These are phyloP conservation scores for Dilophus febrilis DNA, from an alignment of 2,888 invertebrate species.

Conservation along the genomic window DNA sequence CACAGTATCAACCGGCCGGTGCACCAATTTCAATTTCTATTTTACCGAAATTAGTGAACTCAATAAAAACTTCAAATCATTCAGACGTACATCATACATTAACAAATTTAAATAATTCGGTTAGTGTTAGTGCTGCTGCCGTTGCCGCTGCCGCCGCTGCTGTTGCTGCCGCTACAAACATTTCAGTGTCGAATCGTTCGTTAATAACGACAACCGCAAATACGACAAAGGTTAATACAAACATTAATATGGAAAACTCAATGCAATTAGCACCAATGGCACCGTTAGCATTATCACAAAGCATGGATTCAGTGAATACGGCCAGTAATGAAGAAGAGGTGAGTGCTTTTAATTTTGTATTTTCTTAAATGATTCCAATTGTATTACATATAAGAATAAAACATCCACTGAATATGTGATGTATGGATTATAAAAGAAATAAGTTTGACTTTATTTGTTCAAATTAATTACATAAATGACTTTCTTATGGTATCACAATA, in stretches of 20 bases:
- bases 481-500: no score
- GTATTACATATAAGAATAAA: no score
- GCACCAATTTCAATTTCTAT: background rate
- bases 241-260: conserved; percentile 26
- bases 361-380: no score
- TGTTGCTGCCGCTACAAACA: conserved; percentile 24
- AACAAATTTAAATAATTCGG: conserved; percentile 9
- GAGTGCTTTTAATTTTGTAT: no score
- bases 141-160: conserved; percentile 18
- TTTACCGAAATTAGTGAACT: background rate
- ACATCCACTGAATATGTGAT: no score
- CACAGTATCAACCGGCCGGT: conserved; percentile 9
- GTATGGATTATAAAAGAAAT: no score
- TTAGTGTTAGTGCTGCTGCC: no score
- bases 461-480: no score
- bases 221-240: conserved; percentile 14
- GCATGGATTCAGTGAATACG: conserved; percentile 96
- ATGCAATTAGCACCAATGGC: conserved; percentile 47
- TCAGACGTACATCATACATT: conserved; percentile 4
- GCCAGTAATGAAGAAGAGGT: conserved; percentile 96
- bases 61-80: conserved; percentile 8
- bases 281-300: conserved; percentile 66
- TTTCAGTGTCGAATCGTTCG: no score
- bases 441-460: no score
- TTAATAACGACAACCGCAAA: conserved; percentile 9